Evolutionary conservation across 2,113 vertebrate species (phyloP).

Genomic region (Istiophorus platypterus): DNA sequence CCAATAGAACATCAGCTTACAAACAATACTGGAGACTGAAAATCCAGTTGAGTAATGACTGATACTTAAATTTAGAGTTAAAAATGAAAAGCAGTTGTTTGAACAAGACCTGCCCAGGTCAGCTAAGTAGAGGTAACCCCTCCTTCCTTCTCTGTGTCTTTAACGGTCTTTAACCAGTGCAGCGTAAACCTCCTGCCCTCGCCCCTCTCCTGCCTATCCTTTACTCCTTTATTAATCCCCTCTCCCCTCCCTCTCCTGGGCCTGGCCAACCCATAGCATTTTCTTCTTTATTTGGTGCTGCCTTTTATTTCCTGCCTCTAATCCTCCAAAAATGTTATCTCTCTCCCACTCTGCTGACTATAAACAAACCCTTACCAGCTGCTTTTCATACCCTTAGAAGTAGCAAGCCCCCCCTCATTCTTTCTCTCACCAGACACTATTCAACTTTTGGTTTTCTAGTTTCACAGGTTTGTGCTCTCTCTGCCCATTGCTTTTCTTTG

Average conservation of each 20-base stretch:
- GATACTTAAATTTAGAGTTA: background rate
- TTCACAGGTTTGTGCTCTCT: constrained; percentile 11
- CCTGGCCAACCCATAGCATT: constrained; percentile 54
- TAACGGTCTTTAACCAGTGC: constrained; percentile 24
- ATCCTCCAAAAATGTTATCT: constrained; percentile 80
- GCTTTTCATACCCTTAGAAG: constrained; percentile 34
- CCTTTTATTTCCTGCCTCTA: constrained; percentile 76
- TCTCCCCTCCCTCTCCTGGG: constrained; percentile 40
- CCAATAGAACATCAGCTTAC: background rate
- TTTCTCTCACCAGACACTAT: background rate
- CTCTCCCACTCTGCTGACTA: constrained; percentile 57
- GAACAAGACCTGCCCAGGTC: background rate
- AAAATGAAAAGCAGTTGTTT: constrained; percentile 19
- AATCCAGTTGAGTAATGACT: background rate
- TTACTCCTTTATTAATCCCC: constrained; percentile 48
- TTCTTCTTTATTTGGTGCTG: constrained; percentile 83
- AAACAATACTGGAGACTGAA: background rate
- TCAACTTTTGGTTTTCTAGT: constrained; percentile 25
- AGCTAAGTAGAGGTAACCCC: background rate
- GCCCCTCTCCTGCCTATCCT: constrained; percentile 41
- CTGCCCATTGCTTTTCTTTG: background rate
- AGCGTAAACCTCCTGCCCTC: constrained; percentile 37
- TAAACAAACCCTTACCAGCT: constrained; percentile 71
- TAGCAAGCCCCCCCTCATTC: constrained; percentile 4
- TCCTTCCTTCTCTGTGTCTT: background rate